Conservation (phyloP, 2,113 vertebrate genomes). For the Serilophus lunatus region DNA sequence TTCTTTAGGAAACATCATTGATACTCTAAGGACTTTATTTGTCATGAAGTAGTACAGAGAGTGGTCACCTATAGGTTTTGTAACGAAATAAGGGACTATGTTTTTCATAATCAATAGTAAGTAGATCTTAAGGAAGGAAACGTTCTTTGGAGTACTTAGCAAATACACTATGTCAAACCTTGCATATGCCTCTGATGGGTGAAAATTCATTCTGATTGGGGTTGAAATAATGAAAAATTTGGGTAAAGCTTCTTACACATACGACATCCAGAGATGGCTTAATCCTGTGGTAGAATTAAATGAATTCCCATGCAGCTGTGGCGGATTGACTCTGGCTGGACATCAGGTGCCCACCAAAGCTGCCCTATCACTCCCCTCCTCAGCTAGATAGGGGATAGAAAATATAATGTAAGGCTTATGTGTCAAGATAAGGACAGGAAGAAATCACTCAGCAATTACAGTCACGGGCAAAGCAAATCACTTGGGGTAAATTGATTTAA, state of each 20-base stretch:
- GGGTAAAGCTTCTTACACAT: background rate
- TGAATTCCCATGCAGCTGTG: background rate
- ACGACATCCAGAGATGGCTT: background rate
- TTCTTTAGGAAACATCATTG: background rate
- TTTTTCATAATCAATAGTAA: background rate
- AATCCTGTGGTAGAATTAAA: background rate
- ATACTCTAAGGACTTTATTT: background rate
- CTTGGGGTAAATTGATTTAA: background rate
- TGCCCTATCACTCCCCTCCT: background rate
- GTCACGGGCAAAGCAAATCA: background rate
- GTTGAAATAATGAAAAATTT: background rate
- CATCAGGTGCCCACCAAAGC: background rate
- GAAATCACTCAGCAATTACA: background rate
- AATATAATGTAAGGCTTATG: background rate
- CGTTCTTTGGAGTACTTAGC: background rate
- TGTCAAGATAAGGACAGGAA: background rate
- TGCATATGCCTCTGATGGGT: background rate
- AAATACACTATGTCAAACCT: background rate
- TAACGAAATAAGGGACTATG: background rate
- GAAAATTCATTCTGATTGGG: background rate
- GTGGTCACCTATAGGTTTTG: background rate
- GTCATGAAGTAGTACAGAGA: too few relatives aligned
- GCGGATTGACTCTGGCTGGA: background rate
- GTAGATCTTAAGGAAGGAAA: background rate
- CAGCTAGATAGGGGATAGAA: background rate